phyloP scores from a whole-genome alignment of 2,113 vertebrate genomes.

The Oostethus manadensis region DNA sequence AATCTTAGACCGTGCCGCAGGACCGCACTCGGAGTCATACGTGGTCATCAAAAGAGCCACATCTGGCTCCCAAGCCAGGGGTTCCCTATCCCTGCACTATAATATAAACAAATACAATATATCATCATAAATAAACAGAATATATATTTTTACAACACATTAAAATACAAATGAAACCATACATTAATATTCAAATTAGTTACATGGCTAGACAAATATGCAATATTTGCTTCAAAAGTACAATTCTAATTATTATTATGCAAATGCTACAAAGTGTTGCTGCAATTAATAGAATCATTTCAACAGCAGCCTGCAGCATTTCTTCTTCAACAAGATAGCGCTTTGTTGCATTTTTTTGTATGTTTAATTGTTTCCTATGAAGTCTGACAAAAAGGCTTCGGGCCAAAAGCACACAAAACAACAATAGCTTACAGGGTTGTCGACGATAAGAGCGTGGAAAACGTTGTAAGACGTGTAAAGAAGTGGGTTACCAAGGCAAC shows the following conservation, averaged over 20 bases:
- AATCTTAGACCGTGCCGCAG: too few relatives aligned
- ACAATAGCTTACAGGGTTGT: background rate
- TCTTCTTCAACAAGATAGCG: too few relatives aligned
- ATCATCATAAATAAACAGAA: too few relatives aligned
- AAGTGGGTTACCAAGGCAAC: slow-evolving; percentile 5
- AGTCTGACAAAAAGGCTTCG: background rate
- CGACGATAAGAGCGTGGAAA: slow-evolving; percentile 1
- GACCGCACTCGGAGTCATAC: too few relatives aligned
- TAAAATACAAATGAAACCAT: background rate
- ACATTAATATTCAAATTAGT: background rate
- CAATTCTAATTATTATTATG: slow-evolving; percentile 11
- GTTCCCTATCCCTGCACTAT: too few relatives aligned
- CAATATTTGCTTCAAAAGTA: background rate
- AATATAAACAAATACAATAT: too few relatives aligned
- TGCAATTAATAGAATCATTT: slow-evolving; percentile 4
- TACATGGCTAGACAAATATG: too few relatives aligned
- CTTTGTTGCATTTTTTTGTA: background rate
- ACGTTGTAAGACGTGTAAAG: background rate
- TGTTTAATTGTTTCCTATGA: background rate
- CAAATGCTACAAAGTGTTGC: slow-evolving; percentile 8
- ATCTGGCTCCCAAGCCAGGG: too few relatives aligned
- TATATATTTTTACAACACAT: too few relatives aligned
- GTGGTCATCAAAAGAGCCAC: too few relatives aligned
- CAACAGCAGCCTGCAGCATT: background rate
- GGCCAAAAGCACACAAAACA: background rate